Evolutionary conservation across 23 tunicate species (phyloP).

Genomic region (Halocynthia aurantium): DNA sequence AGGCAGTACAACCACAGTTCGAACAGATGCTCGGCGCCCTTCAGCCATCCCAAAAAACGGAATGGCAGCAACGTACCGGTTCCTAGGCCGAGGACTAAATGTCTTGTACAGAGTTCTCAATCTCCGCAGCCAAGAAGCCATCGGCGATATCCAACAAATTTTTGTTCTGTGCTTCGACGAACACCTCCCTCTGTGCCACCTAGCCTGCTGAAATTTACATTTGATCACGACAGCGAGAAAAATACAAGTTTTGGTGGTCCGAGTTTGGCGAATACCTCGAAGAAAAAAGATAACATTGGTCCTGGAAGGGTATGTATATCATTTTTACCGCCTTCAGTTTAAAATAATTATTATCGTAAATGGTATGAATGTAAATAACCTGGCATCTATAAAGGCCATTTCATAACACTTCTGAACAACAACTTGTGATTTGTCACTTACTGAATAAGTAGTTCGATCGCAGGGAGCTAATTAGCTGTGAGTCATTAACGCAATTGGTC

Average conservation of each 20-base stretch:
- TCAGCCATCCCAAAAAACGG: too few relatives aligned
- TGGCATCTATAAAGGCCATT: too few relatives aligned
- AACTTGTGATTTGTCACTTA: too few relatives aligned
- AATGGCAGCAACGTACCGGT: neutral
- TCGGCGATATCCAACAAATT: neutral
- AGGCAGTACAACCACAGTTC: neutral
- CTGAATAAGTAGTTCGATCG: too few relatives aligned
- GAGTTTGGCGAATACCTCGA: too few relatives aligned
- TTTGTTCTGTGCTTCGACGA: neutral
- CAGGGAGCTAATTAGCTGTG: too few relatives aligned
- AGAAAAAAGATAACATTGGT: slow-evolving; percentile 4
- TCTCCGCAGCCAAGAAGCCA: neutral
- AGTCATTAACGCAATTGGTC: too few relatives aligned
- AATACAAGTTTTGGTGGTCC: too few relatives aligned
- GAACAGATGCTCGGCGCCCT: neutral
- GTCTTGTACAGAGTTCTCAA: neutral
- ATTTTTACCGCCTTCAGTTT: neutral
- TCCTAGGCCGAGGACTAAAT: neutral
- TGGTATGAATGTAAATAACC: too few relatives aligned
- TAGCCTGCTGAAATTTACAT: neutral
- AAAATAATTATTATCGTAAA: neutral
- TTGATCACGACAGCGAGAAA: too few relatives aligned
- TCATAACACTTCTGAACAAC: too few relatives aligned
- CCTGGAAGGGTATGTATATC: slow-evolving; percentile 11
- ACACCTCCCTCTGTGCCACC: slow-evolving; percentile 14